These are phyloP conservation scores for Chloroceryle aenea DNA, from an alignment of 2,113 vertebrate species.

Conservation along the genomic window DNA sequence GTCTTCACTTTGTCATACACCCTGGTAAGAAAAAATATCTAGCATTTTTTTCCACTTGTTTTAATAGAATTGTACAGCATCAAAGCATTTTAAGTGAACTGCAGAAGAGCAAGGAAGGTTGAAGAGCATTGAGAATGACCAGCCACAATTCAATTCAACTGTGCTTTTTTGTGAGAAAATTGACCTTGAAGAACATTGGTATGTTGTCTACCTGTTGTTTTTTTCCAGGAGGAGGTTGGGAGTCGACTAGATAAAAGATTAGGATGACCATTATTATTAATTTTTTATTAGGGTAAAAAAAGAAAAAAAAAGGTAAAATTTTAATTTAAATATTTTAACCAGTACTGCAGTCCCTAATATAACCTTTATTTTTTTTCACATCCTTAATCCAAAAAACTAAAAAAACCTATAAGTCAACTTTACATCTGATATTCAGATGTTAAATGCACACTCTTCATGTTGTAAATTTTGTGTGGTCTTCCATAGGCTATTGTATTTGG, in stretches of 20 bases:
- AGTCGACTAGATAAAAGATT: not conserved
- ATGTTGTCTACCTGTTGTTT: not conserved
- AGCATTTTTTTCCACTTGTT: not conserved
- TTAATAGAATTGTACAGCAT: not conserved
- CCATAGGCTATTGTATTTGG: not conserved
- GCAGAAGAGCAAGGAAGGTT: not conserved
- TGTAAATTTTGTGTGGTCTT: not conserved
- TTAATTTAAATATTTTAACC: not conserved
- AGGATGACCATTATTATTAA: not conserved
- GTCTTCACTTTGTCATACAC: not conserved
- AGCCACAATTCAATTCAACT: not conserved
- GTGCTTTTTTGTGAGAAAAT: not conserved
- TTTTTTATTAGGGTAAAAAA: not conserved
- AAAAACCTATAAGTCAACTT: not conserved
- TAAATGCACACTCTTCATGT: not conserved
- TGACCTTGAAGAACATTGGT: not conserved
- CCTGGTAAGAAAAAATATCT: accelerated
- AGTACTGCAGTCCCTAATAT: not conserved
- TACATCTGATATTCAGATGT: not conserved
- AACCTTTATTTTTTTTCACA: not conserved
- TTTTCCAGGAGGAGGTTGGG: not conserved
- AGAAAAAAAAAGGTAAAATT: not conserved
- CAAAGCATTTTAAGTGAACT: not conserved
- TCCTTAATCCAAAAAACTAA: too few relatives aligned
- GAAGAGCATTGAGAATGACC: not conserved